Evolutionary conservation across 2,797 vertebrate genomes (phyloP).

Genomic region (Alca torda): DNA sequence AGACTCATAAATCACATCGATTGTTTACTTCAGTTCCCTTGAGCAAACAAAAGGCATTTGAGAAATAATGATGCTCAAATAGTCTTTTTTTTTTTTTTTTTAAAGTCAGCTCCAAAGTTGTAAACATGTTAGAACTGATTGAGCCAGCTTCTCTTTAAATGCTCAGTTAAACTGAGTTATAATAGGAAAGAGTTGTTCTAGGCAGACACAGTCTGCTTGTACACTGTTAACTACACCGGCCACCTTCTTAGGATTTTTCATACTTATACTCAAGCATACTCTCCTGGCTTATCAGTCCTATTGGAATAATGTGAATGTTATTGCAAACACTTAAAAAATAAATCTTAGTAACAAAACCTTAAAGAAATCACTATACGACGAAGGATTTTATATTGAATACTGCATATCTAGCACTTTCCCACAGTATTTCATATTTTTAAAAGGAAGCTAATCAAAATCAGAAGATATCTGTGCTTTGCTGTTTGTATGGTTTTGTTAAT

Average conservation of each 20-base stretch:
- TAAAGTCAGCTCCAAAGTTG: not conserved
- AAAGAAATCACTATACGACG: not conserved
- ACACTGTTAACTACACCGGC: rapidly evolving
- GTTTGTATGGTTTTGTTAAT: not conserved
- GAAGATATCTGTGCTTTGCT: not conserved
- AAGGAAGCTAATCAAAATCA: not conserved
- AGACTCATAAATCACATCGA: not conserved
- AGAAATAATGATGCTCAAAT: not conserved
- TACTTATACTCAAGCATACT: not conserved
- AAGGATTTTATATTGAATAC: not conserved
- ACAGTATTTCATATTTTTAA: not conserved
- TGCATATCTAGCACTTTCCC: not conserved
- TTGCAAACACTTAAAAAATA: not conserved
- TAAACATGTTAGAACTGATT: not conserved
- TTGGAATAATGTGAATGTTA: not conserved
- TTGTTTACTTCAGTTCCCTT: not conserved
- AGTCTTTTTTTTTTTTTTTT: not conserved
- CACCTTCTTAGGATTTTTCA: not conserved
- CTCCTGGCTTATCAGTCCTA: not conserved
- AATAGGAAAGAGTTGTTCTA: not conserved
- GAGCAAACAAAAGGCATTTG: not conserved
- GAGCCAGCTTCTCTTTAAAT: not conserved
- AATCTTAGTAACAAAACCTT: not conserved
- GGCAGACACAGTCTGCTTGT: not conserved
- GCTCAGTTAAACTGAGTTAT: not conserved